A percentile compares a stretch with the other conserved stretches of the same genome.
These are phyloP conservation scores for Drosophila novamexicana DNA, from an alignment of 1,140 invertebrate species.

Conservation along the genomic window DNA sequence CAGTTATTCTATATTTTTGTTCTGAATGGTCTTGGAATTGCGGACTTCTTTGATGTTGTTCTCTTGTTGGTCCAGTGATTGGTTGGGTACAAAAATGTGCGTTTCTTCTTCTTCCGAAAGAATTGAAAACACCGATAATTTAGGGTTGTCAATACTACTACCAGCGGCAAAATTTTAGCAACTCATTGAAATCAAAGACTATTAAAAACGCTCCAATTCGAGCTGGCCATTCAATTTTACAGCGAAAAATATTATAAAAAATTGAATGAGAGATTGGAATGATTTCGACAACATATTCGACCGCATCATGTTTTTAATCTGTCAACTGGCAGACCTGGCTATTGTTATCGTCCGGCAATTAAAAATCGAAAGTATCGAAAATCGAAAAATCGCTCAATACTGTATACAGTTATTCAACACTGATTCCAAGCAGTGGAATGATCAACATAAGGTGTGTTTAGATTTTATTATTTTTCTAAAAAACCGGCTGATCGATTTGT, in stretches of 20 bases:
- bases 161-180: constrained; percentile 46
- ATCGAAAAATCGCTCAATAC: too few relatives aligned
- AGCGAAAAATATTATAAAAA: constrained; percentile 30
- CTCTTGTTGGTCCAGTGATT: not conserved
- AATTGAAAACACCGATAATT: constrained; percentile 68
- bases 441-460: too few relatives aligned
- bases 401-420: too few relatives aligned
- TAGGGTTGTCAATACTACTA: constrained; percentile 66
- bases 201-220: constrained; percentile 32
- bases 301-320: constrained; percentile 20
- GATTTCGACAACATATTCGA: constrained; percentile 36
- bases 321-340: not conserved
- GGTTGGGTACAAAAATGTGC: constrained; percentile 63
- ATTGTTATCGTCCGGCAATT: not conserved
- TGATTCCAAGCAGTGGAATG: too few relatives aligned
- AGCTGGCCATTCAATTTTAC: constrained; percentile 33
- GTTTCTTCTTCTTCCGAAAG: constrained; percentile 66
- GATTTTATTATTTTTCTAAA: too few relatives aligned
- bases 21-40: not conserved
- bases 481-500: too few relatives aligned
- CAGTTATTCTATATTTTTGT: not conserved
- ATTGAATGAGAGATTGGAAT: constrained; percentile 29
- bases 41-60: not conserved
- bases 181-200: constrained; percentile 24
- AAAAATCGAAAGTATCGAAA: not conserved